Conservation (phyloP, 1,140 invertebrate species). For the Eubasilissa regina region DNA sequence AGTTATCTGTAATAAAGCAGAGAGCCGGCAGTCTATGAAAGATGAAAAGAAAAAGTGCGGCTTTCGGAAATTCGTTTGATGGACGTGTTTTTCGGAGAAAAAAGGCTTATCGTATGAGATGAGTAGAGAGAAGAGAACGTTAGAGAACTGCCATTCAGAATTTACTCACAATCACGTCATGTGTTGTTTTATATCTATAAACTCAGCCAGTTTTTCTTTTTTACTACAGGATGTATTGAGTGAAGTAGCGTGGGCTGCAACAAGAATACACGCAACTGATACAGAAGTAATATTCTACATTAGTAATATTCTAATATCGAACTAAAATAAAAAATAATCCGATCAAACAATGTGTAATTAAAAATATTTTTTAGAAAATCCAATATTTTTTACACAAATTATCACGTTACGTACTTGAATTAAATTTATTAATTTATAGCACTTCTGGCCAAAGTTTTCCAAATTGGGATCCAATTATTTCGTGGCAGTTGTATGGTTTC, state of each 20-base stretch:
- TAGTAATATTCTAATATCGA: no score
- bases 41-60: slow-evolving; percentile 19
- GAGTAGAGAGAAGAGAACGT: slow-evolving; percentile 32
- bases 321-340: no score
- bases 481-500: neutral
- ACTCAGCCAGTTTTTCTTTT: neutral
- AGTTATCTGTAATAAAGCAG: no score
- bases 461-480: neutral
- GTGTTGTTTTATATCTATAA: slow-evolving; percentile 51
- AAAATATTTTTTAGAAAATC: neutral
- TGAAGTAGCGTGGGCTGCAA: neutral
- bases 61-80: slow-evolving; percentile 49
- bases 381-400: neutral
- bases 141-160: slow-evolving; percentile 55
- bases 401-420: neutral
- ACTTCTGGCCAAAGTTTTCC: neutral
- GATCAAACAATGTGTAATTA: no score
- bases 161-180: slow-evolving; percentile 41
- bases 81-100: slow-evolving; percentile 48
- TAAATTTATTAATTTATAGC: neutral
- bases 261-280: neutral
- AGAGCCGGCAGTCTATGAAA: neutral
- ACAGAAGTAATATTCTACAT: no score
- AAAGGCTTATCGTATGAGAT: slow-evolving; percentile 30
- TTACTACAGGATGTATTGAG: slow-evolving; percentile 1